phyloP scores from a whole-genome alignment of 2,113 vertebrate species.

The Copsychus sechellarum region DNA sequence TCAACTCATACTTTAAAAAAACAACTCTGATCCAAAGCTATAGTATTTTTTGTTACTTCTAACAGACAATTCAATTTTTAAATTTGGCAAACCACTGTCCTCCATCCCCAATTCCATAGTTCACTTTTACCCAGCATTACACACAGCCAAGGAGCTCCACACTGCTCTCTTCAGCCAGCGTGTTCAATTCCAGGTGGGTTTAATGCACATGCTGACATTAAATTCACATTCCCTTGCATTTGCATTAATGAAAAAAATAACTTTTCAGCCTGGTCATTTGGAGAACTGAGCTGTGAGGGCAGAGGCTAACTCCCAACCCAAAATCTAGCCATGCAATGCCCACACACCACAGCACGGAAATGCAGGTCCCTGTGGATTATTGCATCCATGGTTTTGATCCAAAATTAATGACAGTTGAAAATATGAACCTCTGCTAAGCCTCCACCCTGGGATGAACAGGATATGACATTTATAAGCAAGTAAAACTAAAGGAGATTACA shows the following conservation, averaged over 20 bases:
- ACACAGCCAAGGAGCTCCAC: not conserved
- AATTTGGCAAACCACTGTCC: not conserved
- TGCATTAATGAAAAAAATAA: not conserved
- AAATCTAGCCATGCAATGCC: not conserved
- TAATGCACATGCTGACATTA: not conserved
- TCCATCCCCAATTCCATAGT: accelerated
- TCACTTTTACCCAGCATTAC: not conserved
- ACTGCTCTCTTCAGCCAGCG: not conserved
- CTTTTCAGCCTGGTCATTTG: not conserved
- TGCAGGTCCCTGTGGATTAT: accelerated
- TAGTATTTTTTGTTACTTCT: not conserved
- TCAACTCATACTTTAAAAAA: not conserved
- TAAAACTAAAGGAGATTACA: not conserved
- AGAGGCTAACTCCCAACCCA: not conserved
- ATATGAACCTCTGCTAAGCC: not conserved
- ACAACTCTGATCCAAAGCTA: not conserved
- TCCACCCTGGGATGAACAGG: not conserved
- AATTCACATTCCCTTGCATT: not conserved
- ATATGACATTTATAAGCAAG: not conserved
- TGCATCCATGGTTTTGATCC: not conserved
- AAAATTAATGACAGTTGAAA: not conserved
- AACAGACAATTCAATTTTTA: not conserved
- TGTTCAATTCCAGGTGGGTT: not conserved
- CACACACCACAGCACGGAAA: not conserved
- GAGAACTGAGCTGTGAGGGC: not conserved